A percentile compares a stretch with the other conserved stretches of the same genome.
These are phyloP conservation scores for Alentia gelatinosa DNA, from an alignment of 2,888 invertebrate genomes.

Conservation along the genomic window DNA sequence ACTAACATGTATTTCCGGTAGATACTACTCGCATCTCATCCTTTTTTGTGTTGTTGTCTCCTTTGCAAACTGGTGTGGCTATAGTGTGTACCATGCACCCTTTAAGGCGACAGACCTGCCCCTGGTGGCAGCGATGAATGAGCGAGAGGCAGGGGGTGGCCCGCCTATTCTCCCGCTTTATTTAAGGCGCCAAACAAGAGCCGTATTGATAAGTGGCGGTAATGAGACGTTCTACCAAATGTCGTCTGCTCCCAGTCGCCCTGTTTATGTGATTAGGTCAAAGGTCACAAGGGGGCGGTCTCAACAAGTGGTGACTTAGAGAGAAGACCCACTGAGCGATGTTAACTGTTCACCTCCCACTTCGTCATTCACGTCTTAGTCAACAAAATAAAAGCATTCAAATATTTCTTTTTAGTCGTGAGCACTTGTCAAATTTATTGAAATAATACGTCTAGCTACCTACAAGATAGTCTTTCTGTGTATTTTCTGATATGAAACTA, in stretches of 20 bases:
- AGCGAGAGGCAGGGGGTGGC: not conserved
- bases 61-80: not conserved
- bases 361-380: too few relatives aligned
- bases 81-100: not conserved
- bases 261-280: constrained; percentile 19
- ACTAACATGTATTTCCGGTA: not conserved
- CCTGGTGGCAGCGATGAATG: not conserved
- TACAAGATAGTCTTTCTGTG: too few relatives aligned
- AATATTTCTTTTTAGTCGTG: not conserved
- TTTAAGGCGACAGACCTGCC: not conserved
- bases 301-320: not conserved
- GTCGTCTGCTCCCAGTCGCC: constrained; percentile 1
- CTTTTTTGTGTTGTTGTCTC: not conserved
- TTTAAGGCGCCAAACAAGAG: not conserved
- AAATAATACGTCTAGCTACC: too few relatives aligned
- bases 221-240: constrained; percentile 11
- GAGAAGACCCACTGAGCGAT: not conserved
- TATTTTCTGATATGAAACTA: too few relatives aligned
- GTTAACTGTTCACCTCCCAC: not conserved
- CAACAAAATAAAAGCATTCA: not conserved
- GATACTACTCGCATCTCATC: not conserved
- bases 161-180: not conserved
- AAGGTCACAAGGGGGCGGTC: constrained; percentile 11
- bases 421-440: too few relatives aligned
- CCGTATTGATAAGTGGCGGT: not conserved